These are phyloP conservation scores for Onychostoma macrolepis DNA, from an alignment of 2,113 vertebrate genomes.

Conservation along the genomic window DNA sequence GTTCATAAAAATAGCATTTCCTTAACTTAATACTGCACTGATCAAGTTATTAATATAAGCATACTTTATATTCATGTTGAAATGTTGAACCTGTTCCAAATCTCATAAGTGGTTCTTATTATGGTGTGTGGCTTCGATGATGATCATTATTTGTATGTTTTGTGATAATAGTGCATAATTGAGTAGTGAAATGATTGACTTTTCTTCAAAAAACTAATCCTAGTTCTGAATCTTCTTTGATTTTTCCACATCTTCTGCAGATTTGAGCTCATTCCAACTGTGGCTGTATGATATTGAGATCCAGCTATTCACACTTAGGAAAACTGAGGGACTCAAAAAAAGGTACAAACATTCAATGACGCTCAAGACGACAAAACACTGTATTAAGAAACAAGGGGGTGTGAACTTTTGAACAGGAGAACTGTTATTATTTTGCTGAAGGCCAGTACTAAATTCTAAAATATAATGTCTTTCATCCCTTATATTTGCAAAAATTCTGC, in stretches of 20 bases:
- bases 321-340: not conserved
- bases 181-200: not conserved
- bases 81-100: not conserved
- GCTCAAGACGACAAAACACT: not conserved
- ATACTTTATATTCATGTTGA: not conserved
- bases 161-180: not conserved
- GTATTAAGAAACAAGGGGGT: not conserved
- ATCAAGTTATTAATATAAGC: not conserved
- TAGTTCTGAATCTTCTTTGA: not conserved
- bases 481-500: not conserved
- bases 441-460: not conserved
- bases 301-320: not conserved
- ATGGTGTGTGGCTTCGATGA: not conserved
- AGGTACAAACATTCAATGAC: not conserved
- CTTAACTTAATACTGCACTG: not conserved
- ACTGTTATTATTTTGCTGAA: not conserved
- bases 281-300: not conserved
- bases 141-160: not conserved
- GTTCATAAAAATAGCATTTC: not conserved
- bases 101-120: not conserved
- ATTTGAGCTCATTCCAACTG: not conserved
- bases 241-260: not conserved
- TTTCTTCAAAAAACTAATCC: not conserved
- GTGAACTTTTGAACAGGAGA: not conserved
- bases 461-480: not conserved